A percentile compares a stretch with the other conserved stretches of the same genome.
These are phyloP conservation scores for Leptinotarsa defecta DNA, from an alignment of 1,140 invertebrate genomes.

Conservation along the genomic window DNA sequence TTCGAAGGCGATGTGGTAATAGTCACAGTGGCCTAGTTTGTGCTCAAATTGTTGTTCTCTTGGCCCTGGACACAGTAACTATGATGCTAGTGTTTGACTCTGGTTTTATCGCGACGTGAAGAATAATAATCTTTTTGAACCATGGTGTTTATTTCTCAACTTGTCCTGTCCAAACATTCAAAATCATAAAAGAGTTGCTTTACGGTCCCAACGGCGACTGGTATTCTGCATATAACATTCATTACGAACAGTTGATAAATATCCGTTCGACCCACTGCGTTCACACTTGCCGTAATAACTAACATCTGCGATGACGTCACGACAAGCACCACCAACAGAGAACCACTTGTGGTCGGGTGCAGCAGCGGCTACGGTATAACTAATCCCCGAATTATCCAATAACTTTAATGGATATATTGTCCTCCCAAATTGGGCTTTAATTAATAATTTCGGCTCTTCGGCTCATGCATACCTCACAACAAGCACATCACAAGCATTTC, in stretches of 20 bases:
- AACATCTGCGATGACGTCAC: constrained; percentile 7
- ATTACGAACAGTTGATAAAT: not conserved
- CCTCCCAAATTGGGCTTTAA: constrained; percentile 7
- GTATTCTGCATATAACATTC: no score
- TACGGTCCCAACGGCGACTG: no score
- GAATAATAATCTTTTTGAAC: no score
- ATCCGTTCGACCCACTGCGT: not conserved
- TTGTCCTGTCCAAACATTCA: no score
- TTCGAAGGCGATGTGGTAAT: no score
- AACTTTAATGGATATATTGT: constrained; percentile 4
- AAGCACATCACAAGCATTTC: not conserved
- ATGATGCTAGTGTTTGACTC: no score
- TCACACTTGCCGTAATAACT: not conserved
- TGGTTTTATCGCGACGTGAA: no score
- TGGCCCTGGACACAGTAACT: no score
- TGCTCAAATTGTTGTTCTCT: no score
- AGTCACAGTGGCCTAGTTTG: no score
- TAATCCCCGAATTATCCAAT: not conserved
- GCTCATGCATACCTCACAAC: constrained; percentile 4
- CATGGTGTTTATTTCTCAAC: no score
- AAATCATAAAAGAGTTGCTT: no score
- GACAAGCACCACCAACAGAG: not conserved
- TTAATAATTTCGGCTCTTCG: not conserved
- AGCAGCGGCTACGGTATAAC: not conserved
- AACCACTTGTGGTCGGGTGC: not conserved